Conservation (phyloP, 2,888 invertebrate genomes). For the Lysandra bellargus region DNA sequence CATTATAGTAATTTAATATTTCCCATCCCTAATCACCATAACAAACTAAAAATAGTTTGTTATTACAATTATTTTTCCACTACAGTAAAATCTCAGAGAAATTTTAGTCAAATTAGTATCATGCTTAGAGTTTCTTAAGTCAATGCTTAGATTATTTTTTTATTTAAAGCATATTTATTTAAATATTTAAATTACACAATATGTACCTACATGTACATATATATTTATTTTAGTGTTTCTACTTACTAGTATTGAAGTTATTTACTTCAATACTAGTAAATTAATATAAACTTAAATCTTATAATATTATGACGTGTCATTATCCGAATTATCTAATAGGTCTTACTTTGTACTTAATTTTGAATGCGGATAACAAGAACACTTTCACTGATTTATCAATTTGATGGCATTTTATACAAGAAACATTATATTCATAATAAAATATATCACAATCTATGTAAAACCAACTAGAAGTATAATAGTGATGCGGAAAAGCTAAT, state of each 20-base stretch:
- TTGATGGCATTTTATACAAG: not conserved
- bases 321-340: too few species aligned
- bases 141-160: too few species aligned
- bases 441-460: conserved; percentile 60
- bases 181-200: too few species aligned
- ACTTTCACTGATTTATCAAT: not conserved
- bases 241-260: too few species aligned
- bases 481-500: conserved; percentile 58
- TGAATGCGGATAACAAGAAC: not conserved
- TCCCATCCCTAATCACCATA: not conserved
- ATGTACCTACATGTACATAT: too few species aligned
- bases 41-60: not conserved
- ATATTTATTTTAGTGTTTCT: too few species aligned
- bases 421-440: not conserved
- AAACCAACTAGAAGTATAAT: conserved; percentile 57
- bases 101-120: not conserved
- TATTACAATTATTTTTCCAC: not conserved
- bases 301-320: too few species aligned
- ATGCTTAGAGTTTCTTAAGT: too few species aligned
- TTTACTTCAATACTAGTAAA: too few species aligned
- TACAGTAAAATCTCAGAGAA: not conserved
- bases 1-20: not conserved
- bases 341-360: not conserved
- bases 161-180: too few species aligned
- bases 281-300: too few species aligned